Percentiles rank a stretch among this genome's conserved stretches.
phyloP scores from a whole-genome alignment of 2,888 invertebrate genomes.

The Barypeithes pellucidus region DNA sequence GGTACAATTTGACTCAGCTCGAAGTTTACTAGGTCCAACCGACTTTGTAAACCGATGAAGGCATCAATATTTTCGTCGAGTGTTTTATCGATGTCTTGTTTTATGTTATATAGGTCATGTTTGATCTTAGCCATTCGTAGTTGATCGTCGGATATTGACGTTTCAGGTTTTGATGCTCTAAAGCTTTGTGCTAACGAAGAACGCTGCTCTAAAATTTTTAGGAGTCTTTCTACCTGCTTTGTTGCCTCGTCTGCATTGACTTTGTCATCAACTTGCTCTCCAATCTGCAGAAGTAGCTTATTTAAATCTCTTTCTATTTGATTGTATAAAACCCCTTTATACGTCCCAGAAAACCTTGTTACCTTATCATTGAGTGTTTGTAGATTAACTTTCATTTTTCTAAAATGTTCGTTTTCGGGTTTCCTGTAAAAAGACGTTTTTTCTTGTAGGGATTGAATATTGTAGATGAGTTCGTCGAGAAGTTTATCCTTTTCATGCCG shows the following conservation, averaged over 20 bases:
- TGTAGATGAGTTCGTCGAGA: slow-evolving; percentile 51
- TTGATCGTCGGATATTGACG: slow-evolving; percentile 42
- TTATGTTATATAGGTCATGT: slow-evolving; percentile 53
- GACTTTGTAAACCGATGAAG: slow-evolving; percentile 54
- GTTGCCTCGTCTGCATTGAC: slow-evolving; percentile 51
- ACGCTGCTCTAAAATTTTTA: slow-evolving; percentile 60
- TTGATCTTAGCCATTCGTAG: slow-evolving; percentile 54
- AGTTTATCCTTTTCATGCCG: slow-evolving; percentile 54
- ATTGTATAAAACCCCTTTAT: slow-evolving; percentile 60
- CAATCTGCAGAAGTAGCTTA: slow-evolving; percentile 54
- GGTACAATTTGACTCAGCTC: slow-evolving; percentile 55
- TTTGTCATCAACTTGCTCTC: slow-evolving; percentile 54
- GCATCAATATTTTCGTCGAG: slow-evolving; percentile 49
- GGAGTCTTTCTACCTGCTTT: slow-evolving; percentile 57
- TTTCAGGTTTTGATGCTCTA: slow-evolving; percentile 24
- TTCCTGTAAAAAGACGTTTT: slow-evolving; percentile 38
- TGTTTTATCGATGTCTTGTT: slow-evolving; percentile 54
- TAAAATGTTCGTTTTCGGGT: slow-evolving; percentile 33
- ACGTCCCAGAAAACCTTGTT: slow-evolving; percentile 58
- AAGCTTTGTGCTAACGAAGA: slow-evolving; percentile 58
- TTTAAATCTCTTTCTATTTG: slow-evolving; percentile 59
- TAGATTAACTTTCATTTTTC: slow-evolving; percentile 45
- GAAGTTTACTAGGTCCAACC: slow-evolving; percentile 56
- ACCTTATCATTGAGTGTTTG: slow-evolving; percentile 58
- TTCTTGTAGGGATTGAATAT: slow-evolving; percentile 52